These are phyloP conservation scores for Salvelinus namaycush DNA, from an alignment of 2,113 vertebrate species.

Conservation along the genomic window DNA sequence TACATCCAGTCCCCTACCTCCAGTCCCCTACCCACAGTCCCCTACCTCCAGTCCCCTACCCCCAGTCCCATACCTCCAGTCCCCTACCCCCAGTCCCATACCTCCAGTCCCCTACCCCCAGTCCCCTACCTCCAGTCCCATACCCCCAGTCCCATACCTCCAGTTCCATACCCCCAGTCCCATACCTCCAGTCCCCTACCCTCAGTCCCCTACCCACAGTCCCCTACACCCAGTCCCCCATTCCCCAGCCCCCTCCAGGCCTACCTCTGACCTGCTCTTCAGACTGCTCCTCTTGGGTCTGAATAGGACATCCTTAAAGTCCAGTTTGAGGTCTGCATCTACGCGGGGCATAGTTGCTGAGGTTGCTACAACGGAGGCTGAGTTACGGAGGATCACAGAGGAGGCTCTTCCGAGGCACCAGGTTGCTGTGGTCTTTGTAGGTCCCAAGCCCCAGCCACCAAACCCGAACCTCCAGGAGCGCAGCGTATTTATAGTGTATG, in stretches of 20 bases:
- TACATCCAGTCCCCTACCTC: too few species aligned
- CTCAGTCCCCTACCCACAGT: too few species aligned
- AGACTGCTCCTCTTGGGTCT: constrained; percentile 97
- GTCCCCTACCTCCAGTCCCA: too few species aligned
- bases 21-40: accelerated
- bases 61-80: accelerated
- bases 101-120: too few species aligned
- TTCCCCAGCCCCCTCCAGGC: constrained; percentile 26
- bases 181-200: too few species aligned
- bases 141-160: too few species aligned
- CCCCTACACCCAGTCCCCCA: too few species aligned
- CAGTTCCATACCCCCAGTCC: too few species aligned
- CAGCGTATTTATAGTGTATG: constrained; percentile 81
- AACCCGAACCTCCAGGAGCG: constrained; percentile 75
- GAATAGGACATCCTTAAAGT: constrained; percentile 97
- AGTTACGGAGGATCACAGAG: constrained; percentile 27
- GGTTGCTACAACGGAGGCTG: constrained; percentile 31
- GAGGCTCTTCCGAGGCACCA: constrained; percentile 57
- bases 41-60: too few species aligned
- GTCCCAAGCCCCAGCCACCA: constrained; percentile 67
- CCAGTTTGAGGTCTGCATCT: constrained; percentile 94
- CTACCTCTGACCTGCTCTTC: constrained; percentile 93
- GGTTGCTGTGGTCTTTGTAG: constrained; percentile 39
- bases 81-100: too few species aligned
- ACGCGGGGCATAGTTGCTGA: constrained; percentile 85